Evolutionary conservation across 2,113 vertebrate species (phyloP).

Genomic region (Lampris megalopsis): DNA sequence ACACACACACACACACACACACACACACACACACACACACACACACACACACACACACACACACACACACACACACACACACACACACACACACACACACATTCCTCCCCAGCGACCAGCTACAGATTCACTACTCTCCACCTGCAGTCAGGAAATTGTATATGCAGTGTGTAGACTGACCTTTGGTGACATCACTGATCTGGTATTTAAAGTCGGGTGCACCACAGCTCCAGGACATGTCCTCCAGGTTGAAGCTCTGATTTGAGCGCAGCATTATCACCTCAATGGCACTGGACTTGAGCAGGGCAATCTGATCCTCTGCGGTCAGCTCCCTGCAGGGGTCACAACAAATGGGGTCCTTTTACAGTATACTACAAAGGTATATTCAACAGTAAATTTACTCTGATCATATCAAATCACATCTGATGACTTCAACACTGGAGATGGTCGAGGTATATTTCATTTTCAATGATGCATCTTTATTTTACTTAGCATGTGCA

Average conservation of each 20-base stretch:
- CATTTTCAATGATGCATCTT: too few relatives aligned
- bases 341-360: neutral
- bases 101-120: constrained; percentile 3
- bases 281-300: constrained; percentile 97
- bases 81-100: neutral
- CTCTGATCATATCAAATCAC: neutral
- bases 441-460: too few relatives aligned
- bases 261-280: constrained; percentile 99
- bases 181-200: constrained; percentile 91
- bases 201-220: constrained; percentile 91
- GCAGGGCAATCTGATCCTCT: constrained; percentile 96
- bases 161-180: constrained; percentile 70
- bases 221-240: constrained; percentile 97
- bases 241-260: constrained; percentile 93
- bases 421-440: too few relatives aligned
- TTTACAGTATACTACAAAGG: neutral
- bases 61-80: too few relatives aligned
- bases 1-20: constrained; percentile 6
- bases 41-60: too few relatives aligned
- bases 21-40: constrained; percentile 2
- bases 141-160: constrained; percentile 4
- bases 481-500: too few relatives aligned
- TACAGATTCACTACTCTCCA: neutral
- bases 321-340: constrained; percentile 87
- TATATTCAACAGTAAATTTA: neutral